These are phyloP conservation scores for Peucedramus taeniatus DNA, from an alignment of 2,113 vertebrate species.

Conservation along the genomic window DNA sequence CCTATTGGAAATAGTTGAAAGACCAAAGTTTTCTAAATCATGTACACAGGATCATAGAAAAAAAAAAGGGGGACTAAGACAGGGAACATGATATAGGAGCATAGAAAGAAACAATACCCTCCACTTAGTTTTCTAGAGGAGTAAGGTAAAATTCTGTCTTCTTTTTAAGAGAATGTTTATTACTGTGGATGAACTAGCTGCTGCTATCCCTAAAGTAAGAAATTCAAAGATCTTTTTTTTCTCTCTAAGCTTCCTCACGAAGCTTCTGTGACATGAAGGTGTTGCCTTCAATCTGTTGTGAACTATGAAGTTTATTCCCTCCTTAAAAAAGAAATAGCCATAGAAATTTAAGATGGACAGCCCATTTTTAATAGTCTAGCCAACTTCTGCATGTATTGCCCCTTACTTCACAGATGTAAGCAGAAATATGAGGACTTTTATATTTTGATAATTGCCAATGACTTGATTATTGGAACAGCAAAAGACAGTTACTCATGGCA, in stretches of 20 bases:
- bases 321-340: neutral
- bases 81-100: neutral
- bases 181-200: neutral
- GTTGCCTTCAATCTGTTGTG: neutral
- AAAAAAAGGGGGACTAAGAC: neutral
- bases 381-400: neutral
- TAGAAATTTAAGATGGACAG: neutral
- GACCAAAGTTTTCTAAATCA: neutral
- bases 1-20: neutral
- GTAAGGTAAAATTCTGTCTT: neutral
- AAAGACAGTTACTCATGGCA: neutral
- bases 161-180: neutral
- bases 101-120: neutral
- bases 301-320: neutral
- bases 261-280: neutral
- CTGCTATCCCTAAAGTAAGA: neutral
- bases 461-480: neutral
- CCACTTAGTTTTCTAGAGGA: neutral
- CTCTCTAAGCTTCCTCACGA: neutral
- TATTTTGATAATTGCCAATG: neutral
- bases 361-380: neutral
- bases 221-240: neutral
- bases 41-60: neutral
- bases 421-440: neutral
- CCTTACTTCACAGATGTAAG: neutral